phyloP scores from a whole-genome alignment of 37 sponge, comb jelly and placozoan species.

The Geodia barretti region DNA sequence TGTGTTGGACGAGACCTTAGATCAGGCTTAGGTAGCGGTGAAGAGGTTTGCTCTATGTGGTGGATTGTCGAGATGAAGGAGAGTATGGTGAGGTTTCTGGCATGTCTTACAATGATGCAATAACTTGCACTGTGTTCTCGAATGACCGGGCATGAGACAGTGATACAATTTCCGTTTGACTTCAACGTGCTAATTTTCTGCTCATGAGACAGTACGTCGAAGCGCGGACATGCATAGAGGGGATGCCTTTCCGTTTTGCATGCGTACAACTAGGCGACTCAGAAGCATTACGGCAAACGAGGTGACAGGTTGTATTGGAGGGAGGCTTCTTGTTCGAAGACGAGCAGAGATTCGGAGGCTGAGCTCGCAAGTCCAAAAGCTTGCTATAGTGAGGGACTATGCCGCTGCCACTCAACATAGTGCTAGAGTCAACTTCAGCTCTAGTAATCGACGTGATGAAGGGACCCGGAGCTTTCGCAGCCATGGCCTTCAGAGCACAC shows the following conservation, averaged over 20 bases:
- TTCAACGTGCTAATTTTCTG: conserved; percentile 7
- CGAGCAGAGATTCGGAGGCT: conserved; percentile 8
- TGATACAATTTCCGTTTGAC: conserved; percentile 1
- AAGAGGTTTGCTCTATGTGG: too few species aligned
- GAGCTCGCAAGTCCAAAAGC: conserved; percentile 21
- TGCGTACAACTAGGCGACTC: neutral
- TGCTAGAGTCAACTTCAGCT: too few species aligned
- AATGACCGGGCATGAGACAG: too few species aligned
- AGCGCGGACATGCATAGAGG: conserved; percentile 11
- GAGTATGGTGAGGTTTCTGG: conserved; percentile 29
- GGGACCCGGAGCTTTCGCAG: too few species aligned
- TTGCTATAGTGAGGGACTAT: conserved; percentile 16
- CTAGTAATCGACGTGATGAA: too few species aligned
- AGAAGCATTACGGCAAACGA: conserved; percentile 1
- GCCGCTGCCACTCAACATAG: too few species aligned
- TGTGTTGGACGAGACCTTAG: too few species aligned
- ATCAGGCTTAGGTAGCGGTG: too few species aligned
- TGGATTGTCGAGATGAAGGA: conserved; percentile 3
- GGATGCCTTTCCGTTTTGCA: conserved; percentile 29
- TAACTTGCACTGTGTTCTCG: conserved; percentile 7
- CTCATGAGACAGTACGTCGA: conserved; percentile 22
- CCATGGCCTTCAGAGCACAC: too few species aligned
- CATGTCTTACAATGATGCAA: conserved; percentile 8
- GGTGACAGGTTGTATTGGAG: conserved; percentile 7
- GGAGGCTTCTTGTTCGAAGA: too few species aligned